These are phyloP conservation scores for Rhingia rostrata DNA, from an alignment of 2,888 invertebrate genomes.

Conservation along the genomic window DNA sequence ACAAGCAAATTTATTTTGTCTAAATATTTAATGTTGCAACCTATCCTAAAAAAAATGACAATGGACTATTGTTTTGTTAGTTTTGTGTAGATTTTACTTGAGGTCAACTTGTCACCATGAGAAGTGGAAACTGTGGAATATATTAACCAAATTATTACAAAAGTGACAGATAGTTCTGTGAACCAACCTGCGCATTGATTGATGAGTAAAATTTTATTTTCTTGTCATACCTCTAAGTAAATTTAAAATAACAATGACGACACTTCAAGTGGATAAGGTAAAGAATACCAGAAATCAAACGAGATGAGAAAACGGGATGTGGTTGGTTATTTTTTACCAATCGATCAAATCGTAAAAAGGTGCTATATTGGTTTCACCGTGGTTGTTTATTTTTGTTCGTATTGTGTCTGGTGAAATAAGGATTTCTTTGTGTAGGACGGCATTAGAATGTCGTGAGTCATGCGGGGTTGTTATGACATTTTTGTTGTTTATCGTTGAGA, in stretches of 20 bases:
- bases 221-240: slow-evolving; percentile 10
- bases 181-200: slow-evolving; percentile 16
- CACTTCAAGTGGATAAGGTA: background rate
- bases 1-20: too few species aligned
- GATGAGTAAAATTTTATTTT: slow-evolving; percentile 13
- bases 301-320: slow-evolving; percentile 26
- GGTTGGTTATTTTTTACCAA: slow-evolving; percentile 25
- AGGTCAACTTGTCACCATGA: too few species aligned
- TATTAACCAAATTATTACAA: background rate
- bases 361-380: slow-evolving; percentile 34
- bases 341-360: slow-evolving; percentile 56
- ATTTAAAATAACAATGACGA: slow-evolving; percentile 14
- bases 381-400: slow-evolving; percentile 8
- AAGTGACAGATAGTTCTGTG: background rate
- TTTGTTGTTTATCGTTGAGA: slow-evolving; percentile 1
- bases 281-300: slow-evolving; percentile 11
- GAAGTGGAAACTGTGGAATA: too few species aligned
- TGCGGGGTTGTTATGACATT: slow-evolving; percentile 48
- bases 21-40: too few species aligned
- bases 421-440: slow-evolving; percentile 36
- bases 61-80: too few species aligned
- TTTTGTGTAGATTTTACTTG: too few species aligned
- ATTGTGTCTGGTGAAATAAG: slow-evolving; percentile 4
- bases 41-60: too few species aligned
- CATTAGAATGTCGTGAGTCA: slow-evolving; percentile 37